Evolutionary conservation across 2,797 vertebrate species (phyloP), one percentile per base, ranked within the genome.

Genomic region (Rhinogobio ventralis): DNA sequence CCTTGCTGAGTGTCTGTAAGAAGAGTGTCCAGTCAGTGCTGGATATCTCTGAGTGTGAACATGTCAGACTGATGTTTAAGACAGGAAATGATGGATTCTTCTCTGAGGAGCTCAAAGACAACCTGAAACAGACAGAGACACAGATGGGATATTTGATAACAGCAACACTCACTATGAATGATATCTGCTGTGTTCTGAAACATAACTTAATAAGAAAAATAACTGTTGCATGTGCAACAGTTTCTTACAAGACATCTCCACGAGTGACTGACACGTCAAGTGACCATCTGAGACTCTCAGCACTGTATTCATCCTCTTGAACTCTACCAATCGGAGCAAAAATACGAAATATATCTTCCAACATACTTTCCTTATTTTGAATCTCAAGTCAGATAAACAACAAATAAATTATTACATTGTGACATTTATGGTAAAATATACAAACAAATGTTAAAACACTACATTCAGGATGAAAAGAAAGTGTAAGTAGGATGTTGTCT

Each of bases 21-120:
- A 80, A 49, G 15, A 71, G 9, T 45, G 49, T 45, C 79, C 67
- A 81, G 49, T 72, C 33, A 57, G 10, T 45, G 23, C n/a, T 60
- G 51, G 46, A 57, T 7, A 60, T 42, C 5, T 42, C 33, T 55
- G 66, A 57, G 1, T 81, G 66, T 81, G 66, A 17, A 81, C 66
- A 42, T 5, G 15, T 81, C 4, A 77, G 13, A 39, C 75, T 57
- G 23, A 81, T 53, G 51, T 53, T 69, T 9, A 17, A 30, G 14
- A 71, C 49, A 57, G 33, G 20, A 60, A 42, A 71, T 51, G 19
- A 67, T 4, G 11, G 28, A 25, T n/a, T 68, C 10, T 53, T 17
- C 11, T n/a, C 62, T 0, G 45, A 67, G 17, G 23, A 64, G 42
- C 10, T 57, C 5, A 57, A 69, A 81, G 33, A 39, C 36, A 81